phyloP scores from a whole-genome alignment of 2,113 vertebrate species.

The Dermatemys mawii region DNA sequence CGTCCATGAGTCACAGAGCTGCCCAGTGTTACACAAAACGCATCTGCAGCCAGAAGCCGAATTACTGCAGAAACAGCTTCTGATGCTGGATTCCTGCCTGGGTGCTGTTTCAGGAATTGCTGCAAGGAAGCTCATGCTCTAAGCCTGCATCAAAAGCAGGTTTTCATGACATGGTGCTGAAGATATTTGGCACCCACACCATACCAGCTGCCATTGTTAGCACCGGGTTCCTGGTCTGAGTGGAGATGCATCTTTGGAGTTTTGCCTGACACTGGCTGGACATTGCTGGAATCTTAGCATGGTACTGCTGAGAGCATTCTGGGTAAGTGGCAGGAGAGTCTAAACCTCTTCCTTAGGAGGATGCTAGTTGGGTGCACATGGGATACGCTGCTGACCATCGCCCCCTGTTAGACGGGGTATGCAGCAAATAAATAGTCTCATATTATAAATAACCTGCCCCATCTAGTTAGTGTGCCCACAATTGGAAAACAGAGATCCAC shows the following conservation, averaged over 20 bases:
- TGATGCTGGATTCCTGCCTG: constrained; percentile 20
- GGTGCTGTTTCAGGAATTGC: constrained; percentile 16
- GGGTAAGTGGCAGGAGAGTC: background rate
- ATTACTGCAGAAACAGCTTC: constrained; percentile 1
- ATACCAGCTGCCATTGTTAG: background rate
- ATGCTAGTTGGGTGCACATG: background rate
- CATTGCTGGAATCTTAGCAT: background rate
- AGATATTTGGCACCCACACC: background rate
- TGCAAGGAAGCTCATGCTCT: constrained; percentile 13
- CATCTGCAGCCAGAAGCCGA: constrained; percentile 13
- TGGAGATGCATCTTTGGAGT: background rate
- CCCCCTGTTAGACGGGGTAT: background rate
- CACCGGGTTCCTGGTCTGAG: background rate
- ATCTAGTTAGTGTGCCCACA: background rate
- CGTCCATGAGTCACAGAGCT: background rate
- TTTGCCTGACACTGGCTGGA: background rate
- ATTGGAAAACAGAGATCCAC: background rate
- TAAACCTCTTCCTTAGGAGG: background rate
- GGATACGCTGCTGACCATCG: fast-evolving
- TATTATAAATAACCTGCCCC: background rate
- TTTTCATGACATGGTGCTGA: background rate
- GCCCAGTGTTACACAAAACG: background rate
- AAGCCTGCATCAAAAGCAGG: constrained; percentile 12
- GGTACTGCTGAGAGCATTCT: background rate
- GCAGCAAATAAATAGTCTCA: background rate